Evolutionary conservation across 2,113 vertebrate genomes (phyloP).

Genomic region (Scolopax mira): DNA sequence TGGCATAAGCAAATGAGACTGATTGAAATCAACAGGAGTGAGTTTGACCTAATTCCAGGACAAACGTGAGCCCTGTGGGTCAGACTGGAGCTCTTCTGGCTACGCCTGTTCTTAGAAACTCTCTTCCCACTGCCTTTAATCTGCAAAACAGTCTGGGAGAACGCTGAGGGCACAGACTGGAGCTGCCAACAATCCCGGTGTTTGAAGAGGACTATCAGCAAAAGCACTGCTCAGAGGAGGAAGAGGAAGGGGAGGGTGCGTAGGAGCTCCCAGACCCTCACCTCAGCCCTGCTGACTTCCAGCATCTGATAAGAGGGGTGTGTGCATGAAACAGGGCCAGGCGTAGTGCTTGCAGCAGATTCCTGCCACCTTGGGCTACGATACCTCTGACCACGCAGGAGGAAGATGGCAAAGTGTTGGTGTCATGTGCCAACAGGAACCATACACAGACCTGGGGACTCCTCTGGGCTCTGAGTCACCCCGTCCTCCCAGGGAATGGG

Average conservation of each 20-base stretch:
- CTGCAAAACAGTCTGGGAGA: background rate
- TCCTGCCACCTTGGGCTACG: background rate
- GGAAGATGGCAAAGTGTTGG: background rate
- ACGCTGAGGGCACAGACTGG: background rate
- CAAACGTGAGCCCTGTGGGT: background rate
- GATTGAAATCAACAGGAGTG: background rate
- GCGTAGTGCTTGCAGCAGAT: background rate
- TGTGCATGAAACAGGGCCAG: background rate
- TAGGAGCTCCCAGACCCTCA: background rate
- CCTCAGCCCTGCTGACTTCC: background rate
- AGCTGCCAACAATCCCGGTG: background rate
- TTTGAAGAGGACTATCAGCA: background rate
- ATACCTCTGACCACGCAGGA: background rate
- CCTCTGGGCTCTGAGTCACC: background rate
- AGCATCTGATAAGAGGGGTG: background rate
- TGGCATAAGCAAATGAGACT: background rate
- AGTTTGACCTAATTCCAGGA: slow-evolving; percentile 33
- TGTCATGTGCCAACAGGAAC: background rate
- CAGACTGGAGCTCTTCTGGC: background rate
- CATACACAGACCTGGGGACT: accelerated
- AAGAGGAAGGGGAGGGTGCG: background rate
- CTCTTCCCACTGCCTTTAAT: background rate
- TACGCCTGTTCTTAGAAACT: background rate
- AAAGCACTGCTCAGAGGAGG: background rate
- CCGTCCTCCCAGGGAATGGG: background rate